Percentiles rank a stretch among this genome's conserved stretches.
Evolutionary conservation across 2,888 invertebrate genomes (phyloP).

Genomic region (Oligia fasciuncula): DNA sequence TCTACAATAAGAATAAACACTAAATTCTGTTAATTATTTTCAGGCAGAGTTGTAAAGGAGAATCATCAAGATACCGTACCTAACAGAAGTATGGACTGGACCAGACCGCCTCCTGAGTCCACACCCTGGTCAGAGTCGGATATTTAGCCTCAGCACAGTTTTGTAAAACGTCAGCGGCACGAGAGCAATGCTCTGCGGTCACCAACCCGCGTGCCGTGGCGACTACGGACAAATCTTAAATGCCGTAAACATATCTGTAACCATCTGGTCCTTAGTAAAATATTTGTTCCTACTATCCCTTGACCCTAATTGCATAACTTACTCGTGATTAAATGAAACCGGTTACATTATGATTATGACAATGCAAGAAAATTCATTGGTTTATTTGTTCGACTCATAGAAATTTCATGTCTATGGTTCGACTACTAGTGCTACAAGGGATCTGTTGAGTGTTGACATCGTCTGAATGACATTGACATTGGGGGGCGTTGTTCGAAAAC

Average conservation of each 20-base stretch:
- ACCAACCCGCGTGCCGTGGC: constrained; percentile 43
- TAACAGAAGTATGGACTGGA: background rate
- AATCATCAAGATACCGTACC: background rate
- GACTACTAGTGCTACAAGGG: background rate
- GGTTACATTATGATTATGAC: background rate
- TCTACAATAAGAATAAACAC: background rate
- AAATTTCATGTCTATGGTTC: background rate
- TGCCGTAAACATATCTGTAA: constrained; percentile 25
- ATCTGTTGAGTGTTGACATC: background rate
- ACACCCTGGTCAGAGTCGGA: constrained; percentile 17
- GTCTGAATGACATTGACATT: background rate
- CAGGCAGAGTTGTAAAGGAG: background rate
- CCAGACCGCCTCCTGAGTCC: background rate
- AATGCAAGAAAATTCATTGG: background rate
- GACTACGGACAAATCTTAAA: constrained; percentile 30
- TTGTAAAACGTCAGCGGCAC: constrained; percentile 14
- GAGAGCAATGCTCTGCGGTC: constrained; percentile 51
- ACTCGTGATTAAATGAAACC: background rate
- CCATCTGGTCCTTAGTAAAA: constrained; percentile 1
- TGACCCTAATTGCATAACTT: background rate
- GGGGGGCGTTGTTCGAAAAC: background rate
- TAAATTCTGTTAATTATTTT: background rate
- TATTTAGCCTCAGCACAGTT: background rate
- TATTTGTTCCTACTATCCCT: background rate
- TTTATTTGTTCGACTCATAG: background rate